Base-by-base conservation (phyloP, 2,888 invertebrate species). In the Zootermopsis nevadensis region DNA sequence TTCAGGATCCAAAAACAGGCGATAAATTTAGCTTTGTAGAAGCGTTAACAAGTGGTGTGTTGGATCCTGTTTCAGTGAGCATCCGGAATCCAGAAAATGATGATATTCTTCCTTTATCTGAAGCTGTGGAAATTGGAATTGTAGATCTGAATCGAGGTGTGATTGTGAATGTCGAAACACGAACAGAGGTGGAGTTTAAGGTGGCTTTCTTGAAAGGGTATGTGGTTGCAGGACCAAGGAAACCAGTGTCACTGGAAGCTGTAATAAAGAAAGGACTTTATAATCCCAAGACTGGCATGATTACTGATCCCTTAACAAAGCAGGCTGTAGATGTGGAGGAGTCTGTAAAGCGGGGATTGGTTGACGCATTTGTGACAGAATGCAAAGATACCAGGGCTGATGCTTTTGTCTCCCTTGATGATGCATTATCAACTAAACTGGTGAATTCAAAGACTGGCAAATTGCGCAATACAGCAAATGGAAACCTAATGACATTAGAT, bases 351-450 rank as follows among this genome's bases (percentile, higher is more conserved):
- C 92, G 95, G 87, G 94, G 95, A 86, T 93, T 97, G 85, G 92
- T 98, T 42, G 96, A 97, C 89, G 94, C 95, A 1, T 94, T 94
- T 85, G 95, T 96, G 86, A 95, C 95, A 8, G 93, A 95, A 89
- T 94, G 97, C 85, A 94, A 94, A 88, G 96, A 97, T 88, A 94
- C 95, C 0, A 92, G 93, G 86, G 92, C 93, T 77, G 94, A 95
- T 82, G 92, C 93, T 86, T 94, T 94, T 86, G 89, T 97, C 1
- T 92, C 95, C 8, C 90, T 98, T 79, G 93, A 93, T 74, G 94
- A 96, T 88, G 96, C 96, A 48, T 90, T 97, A 77, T 91, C 93
- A 77, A 92, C 91, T 66, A 94, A 94, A 86, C 89, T 97, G 42
- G 90, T 97, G 31, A 91, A 95, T 87, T 89, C 94, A 0, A 91